Base-by-base conservation (phyloP, 2,113 vertebrate genomes). In the Corythornis cristatus region DNA sequence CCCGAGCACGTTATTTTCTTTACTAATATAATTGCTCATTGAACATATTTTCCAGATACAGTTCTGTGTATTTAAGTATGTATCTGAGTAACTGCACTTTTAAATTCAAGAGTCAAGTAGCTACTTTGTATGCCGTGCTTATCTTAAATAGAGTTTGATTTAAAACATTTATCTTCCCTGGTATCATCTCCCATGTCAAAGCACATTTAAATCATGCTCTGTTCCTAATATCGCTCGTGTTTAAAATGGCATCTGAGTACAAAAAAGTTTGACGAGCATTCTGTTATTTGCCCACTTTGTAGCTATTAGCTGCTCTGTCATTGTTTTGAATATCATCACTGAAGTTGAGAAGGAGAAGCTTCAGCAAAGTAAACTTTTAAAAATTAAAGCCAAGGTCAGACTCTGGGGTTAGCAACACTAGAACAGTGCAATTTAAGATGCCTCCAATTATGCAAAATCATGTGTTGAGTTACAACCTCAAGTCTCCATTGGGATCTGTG, bases 81-180 rank as follows among this genome's bases (percentile, higher is more conserved):
- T 92, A 75, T 88, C 65, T 82, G 66, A 75, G 46, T 89, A 96
- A 81, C 73, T 79, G 73, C 77, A 50, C 90, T 93, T 94, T 84
- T 62, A 94, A 93, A 93, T 93, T 75, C 81, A 76, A 21, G 88
- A 92, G 86, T 92, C 90, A 94, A 95, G 90, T 93, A 94, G 89
- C 88, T 95, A 90, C 92, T 95, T 94, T 93, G 86, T 93, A 93
- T 90, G 86, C 88, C 2, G 6, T 1, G 56, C 93, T 95, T 96
- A 96, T 95, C 90, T 96, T 92, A 84, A 90, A 86, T 42, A 72
- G 76, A 92, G 77, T 94, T 93, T 92, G 93, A 95, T 96, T 96
- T 95, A 90, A 94, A 96, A 95, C 94, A 82, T 96, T 93, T 95
- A 92, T 95, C 95, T 95, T 78, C 50, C 17, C 61, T 0, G 0